These are phyloP conservation scores for Neoascia interrupta DNA, from an alignment of 2,888 invertebrate genomes.

Conservation along the genomic window DNA sequence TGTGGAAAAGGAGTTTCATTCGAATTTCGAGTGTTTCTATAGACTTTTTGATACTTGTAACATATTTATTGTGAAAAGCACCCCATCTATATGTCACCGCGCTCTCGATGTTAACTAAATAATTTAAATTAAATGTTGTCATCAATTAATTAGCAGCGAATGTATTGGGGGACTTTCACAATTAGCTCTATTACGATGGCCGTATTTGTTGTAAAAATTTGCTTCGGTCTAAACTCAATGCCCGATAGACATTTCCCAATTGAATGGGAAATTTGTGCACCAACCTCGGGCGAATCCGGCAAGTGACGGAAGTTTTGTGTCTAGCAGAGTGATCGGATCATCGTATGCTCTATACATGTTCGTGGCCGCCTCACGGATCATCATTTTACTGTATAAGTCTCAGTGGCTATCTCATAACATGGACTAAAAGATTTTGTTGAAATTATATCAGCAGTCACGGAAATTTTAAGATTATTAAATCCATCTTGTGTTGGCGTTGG, in stretches of 20 bases:
- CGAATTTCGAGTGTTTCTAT: neutral
- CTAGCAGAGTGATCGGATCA: neutral
- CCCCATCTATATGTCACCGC: too few species aligned
- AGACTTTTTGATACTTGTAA: too few species aligned
- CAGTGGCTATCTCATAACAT: slow-evolving; percentile 21
- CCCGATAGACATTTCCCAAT: neutral
- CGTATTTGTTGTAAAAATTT: slow-evolving; percentile 25
- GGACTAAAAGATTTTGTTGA: slow-evolving; percentile 34
- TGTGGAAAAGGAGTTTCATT: too few species aligned
- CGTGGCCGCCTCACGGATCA: neutral
- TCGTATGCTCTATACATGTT: neutral
- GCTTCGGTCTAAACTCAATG: too few species aligned
- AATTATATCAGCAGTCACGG: slow-evolving; percentile 66
- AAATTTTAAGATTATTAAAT: slow-evolving; percentile 53
- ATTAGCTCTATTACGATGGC: slow-evolving; percentile 26
- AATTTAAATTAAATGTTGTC: neutral
- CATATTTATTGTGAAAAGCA: too few species aligned
- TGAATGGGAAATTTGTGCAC: slow-evolving; percentile 7
- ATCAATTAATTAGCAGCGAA: neutral
- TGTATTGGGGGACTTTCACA: slow-evolving; percentile 48
- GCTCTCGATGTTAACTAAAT: too few species aligned
- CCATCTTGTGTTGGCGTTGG: slow-evolving; percentile 60
- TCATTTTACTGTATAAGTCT: neutral
- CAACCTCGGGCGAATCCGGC: slow-evolving; percentile 11
- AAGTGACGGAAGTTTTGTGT: slow-evolving; percentile 45